Percentiles rank a stretch among this genome's conserved stretches.
phyloP scores from a whole-genome alignment of 2,888 invertebrate genomes.

The Drosophila diplacantha region DNA sequence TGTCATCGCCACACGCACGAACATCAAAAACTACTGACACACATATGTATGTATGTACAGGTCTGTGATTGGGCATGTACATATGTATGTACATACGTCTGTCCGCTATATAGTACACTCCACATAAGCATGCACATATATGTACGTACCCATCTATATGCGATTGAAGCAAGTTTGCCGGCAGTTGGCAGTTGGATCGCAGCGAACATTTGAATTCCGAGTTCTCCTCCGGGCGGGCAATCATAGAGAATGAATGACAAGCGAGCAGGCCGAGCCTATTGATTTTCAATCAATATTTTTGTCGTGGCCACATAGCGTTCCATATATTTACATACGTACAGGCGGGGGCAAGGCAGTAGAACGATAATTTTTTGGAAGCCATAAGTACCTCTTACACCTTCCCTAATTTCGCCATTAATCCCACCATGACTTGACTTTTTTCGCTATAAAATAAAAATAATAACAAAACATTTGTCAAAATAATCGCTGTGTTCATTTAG shows the following conservation, averaged over 20 bases:
- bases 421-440: slow-evolving; percentile 8
- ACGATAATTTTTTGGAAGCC: neutral
- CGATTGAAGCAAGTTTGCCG: slow-evolving; percentile 39
- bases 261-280: slow-evolving; percentile 48
- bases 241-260: slow-evolving; percentile 44
- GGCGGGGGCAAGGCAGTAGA: slow-evolving; percentile 6
- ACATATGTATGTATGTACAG: slow-evolving; percentile 19
- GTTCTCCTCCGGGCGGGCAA: slow-evolving; percentile 15
- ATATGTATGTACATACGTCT: neutral
- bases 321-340: slow-evolving; percentile 12
- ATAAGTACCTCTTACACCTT: neutral
- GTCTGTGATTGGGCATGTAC: slow-evolving; percentile 3
- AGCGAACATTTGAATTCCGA: slow-evolving; percentile 32
- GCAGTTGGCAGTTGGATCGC: slow-evolving; percentile 32
- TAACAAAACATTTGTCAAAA: slow-evolving; percentile 29
- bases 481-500: slow-evolving; percentile 15
- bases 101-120: neutral
- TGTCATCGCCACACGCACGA: slow-evolving; percentile 63
- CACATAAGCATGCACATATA: slow-evolving; percentile 4
- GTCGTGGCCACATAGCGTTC: slow-evolving; percentile 39
- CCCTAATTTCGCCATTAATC: slow-evolving; percentile 11
- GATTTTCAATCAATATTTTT: slow-evolving; percentile 69
- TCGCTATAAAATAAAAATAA: slow-evolving; percentile 10
- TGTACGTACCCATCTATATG: slow-evolving; percentile 20
- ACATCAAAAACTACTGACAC: slow-evolving; percentile 35